phyloP scores from a whole-genome alignment of 2,888 invertebrate genomes.

The Meta bourneti region DNA sequence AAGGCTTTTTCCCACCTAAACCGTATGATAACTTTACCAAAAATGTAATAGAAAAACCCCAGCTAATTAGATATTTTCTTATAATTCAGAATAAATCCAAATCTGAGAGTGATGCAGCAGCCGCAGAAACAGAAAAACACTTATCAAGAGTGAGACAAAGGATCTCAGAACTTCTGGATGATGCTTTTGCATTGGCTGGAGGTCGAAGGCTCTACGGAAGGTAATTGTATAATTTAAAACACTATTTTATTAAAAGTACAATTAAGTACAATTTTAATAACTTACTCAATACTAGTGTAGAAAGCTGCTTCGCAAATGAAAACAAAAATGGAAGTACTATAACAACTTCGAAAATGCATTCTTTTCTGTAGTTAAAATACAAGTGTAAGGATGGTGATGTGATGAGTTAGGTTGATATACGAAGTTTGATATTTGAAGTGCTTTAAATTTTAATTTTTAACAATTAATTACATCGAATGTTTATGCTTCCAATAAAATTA shows the following conservation, averaged over 20 bases:
- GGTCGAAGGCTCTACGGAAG: conserved; percentile 62
- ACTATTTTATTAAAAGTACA: neutral
- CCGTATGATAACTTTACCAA: too few species aligned
- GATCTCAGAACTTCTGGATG: conserved; percentile 70
- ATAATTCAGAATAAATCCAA: conserved; percentile 33
- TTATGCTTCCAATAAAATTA: too few species aligned
- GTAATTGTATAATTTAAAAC: conserved; percentile 13
- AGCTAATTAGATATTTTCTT: neutral
- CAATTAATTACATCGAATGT: too few species aligned
- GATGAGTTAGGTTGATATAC: too few species aligned
- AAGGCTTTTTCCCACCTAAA: neutral
- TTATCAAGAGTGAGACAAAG: conserved; percentile 63
- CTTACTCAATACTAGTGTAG: too few species aligned
- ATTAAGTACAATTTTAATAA: too few species aligned
- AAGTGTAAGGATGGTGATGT: too few species aligned
- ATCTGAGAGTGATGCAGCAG: conserved; percentile 53
- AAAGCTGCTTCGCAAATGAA: too few species aligned
- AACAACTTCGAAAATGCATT: neutral
- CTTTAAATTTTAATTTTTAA: too few species aligned
- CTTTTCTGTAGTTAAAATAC: too few species aligned
- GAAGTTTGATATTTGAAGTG: too few species aligned
- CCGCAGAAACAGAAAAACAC: conserved; percentile 60
- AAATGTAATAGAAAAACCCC: too few species aligned
- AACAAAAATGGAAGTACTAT: neutral
- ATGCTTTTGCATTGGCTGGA: conserved; percentile 71